These are phyloP conservation scores for Oryzias javanicus DNA, from an alignment of 2,113 vertebrate species.

Conservation along the genomic window DNA sequence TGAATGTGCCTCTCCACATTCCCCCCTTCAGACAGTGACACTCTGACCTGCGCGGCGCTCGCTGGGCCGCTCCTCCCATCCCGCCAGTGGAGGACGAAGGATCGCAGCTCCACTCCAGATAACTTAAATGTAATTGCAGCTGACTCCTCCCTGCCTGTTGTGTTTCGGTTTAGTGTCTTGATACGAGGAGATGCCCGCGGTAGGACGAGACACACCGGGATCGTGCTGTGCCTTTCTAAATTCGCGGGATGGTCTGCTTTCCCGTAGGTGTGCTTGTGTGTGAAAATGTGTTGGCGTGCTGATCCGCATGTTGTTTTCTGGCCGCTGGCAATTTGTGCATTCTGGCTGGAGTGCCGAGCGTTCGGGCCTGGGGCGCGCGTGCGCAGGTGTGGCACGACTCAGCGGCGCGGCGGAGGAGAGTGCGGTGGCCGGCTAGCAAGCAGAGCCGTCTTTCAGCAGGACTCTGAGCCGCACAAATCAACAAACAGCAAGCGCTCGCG, in stretches of 20 bases:
- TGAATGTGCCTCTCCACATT: conserved; percentile 9
- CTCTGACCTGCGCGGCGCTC: conserved; percentile 35
- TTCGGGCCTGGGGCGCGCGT: not conserved
- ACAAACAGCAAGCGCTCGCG: conserved; percentile 35
- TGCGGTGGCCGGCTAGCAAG: conserved; percentile 10
- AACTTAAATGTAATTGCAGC: too few relatives aligned
- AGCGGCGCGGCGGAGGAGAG: not conserved
- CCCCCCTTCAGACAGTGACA: conserved; percentile 24
- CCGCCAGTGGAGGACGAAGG: conserved; percentile 24
- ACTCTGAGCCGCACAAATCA: conserved; percentile 22
- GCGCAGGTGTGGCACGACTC: conserved; percentile 1
- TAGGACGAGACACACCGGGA: conserved; percentile 33
- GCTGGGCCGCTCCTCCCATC: conserved; percentile 17
- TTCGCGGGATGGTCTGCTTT: conserved; percentile 10
- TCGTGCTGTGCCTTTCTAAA: conserved; percentile 8
- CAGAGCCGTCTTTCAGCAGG: conserved; percentile 17
- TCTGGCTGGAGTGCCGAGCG: conserved; percentile 1
- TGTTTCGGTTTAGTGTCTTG: conserved; percentile 36
- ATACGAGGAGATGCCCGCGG: conserved; percentile 30
- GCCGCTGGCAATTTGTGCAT: conserved; percentile 18
- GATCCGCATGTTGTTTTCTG: not conserved
- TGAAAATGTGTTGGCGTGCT: conserved; percentile 4
- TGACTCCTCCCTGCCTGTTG: conserved; percentile 15
- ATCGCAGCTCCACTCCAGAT: conserved; percentile 7
- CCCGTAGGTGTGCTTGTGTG: conserved; percentile 6